phyloP scores from a whole-genome alignment of 2,113 vertebrate species.

The Burhinus bistriatus region DNA sequence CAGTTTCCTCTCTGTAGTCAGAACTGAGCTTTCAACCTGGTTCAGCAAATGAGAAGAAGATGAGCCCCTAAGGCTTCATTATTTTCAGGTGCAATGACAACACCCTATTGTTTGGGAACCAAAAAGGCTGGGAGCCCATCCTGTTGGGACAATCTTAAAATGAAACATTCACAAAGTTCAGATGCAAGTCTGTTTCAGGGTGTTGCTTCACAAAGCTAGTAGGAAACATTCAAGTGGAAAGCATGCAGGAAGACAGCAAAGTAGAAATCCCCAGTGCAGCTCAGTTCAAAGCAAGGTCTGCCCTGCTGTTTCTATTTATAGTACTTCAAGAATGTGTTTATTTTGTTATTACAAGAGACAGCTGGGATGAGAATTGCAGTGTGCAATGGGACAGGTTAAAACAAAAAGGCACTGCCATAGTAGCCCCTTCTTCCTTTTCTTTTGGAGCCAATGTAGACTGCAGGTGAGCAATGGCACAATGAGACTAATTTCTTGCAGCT shows the following conservation, averaged over 20 bases:
- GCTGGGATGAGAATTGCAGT: not conserved
- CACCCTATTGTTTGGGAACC: not conserved
- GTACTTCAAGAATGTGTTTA: not conserved
- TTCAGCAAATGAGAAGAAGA: not conserved
- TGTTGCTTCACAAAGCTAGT: not conserved
- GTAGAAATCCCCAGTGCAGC: not conserved
- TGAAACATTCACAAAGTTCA: not conserved
- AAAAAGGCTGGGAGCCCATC: not conserved
- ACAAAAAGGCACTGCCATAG: not conserved
- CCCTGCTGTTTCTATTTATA: not conserved
- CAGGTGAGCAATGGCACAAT: not conserved
- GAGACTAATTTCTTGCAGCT: not conserved
- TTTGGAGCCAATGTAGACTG: not conserved
- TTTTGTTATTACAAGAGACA: not conserved
- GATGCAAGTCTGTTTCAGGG: not conserved
- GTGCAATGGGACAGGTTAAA: not conserved
- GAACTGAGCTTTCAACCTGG: not conserved
- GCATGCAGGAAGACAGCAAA: not conserved
- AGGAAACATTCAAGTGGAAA: not conserved
- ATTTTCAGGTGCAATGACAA: not conserved
- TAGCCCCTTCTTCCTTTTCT: not conserved
- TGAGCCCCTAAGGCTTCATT: not conserved
- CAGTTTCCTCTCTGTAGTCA: not conserved
- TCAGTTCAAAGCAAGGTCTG: constrained; percentile 28
- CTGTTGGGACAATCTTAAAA: not conserved